A percentile compares a stretch with the other conserved stretches of the same genome.
Conservation (phyloP, 1,140 invertebrate genomes). For the Procambarus virginalis region DNA sequence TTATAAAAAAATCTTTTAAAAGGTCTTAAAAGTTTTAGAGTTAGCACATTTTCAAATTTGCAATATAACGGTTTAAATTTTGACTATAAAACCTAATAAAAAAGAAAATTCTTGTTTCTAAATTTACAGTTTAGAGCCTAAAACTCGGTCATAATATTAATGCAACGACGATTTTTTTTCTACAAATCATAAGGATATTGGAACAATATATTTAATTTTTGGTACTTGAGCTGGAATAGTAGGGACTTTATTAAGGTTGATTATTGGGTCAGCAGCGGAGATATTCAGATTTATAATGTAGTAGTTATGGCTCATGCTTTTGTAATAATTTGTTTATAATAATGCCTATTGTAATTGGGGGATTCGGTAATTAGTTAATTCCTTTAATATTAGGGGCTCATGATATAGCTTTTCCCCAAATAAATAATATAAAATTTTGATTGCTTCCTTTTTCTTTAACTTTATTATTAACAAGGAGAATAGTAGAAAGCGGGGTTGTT, state of each 20-base stretch:
- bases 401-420: constrained; percentile 82
- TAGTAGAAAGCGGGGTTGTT: no score
- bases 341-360: constrained; percentile 85
- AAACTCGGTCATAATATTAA: no score
- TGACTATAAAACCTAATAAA: not conserved
- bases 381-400: constrained; percentile 82
- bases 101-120: not conserved
- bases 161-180: not conserved
- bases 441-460: constrained; percentile 67
- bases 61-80: not conserved
- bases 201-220: constrained; percentile 38
- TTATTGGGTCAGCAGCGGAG: constrained; percentile 77
- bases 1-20: not conserved
- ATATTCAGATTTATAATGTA: constrained; percentile 74
- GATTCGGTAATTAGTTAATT: constrained; percentile 85
- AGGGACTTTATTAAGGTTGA: constrained; percentile 13
- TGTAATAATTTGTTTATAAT: constrained; percentile 87
- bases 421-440: no score
- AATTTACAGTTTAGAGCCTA: no score
- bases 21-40: not conserved
- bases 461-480: no score
- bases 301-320: constrained; percentile 82
- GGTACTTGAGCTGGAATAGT: constrained; percentile 16
- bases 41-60: not conserved
- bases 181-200: not conserved